Percentiles rank a stretch among this genome's conserved stretches.
Evolutionary conservation across 2,113 vertebrate genomes (phyloP).

Genomic region (Chelonoidis abingdonii): DNA sequence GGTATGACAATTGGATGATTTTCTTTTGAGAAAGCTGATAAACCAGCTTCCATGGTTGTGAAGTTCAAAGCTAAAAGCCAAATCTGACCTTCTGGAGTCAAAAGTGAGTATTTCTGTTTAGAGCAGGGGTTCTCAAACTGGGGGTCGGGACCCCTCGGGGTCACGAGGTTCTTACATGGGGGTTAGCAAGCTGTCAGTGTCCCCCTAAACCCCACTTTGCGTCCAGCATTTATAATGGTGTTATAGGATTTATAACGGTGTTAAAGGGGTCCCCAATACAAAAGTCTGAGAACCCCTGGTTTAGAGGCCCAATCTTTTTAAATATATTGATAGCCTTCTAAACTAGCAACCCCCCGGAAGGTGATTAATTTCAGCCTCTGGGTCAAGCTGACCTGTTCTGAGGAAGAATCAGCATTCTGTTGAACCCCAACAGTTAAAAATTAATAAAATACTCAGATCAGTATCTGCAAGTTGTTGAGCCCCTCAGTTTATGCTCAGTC

Average conservation of each 20-base stretch:
- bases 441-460: background rate
- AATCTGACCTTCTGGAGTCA: background rate
- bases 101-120: background rate
- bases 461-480: background rate
- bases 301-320: background rate
- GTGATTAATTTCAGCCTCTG: background rate
- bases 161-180: too few species aligned
- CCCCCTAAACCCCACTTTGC: too few species aligned
- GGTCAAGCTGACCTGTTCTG: background rate
- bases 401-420: background rate
- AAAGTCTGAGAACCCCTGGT: background rate
- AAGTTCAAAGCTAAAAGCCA: slow-evolving; percentile 2
- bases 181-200: too few species aligned
- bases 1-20: slow-evolving; percentile 10
- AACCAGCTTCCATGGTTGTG: background rate
- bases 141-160: too few species aligned
- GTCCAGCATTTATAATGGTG: too few species aligned
- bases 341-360: background rate
- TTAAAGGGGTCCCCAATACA: too few species aligned
- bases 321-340: background rate
- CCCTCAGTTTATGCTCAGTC: background rate
- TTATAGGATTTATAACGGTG: too few species aligned
- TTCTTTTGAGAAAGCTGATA: background rate
- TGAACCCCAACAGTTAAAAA: background rate
- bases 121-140: background rate